Base-by-base conservation (phyloP, 2,888 invertebrate genomes). In the Tenthredo livida region DNA sequence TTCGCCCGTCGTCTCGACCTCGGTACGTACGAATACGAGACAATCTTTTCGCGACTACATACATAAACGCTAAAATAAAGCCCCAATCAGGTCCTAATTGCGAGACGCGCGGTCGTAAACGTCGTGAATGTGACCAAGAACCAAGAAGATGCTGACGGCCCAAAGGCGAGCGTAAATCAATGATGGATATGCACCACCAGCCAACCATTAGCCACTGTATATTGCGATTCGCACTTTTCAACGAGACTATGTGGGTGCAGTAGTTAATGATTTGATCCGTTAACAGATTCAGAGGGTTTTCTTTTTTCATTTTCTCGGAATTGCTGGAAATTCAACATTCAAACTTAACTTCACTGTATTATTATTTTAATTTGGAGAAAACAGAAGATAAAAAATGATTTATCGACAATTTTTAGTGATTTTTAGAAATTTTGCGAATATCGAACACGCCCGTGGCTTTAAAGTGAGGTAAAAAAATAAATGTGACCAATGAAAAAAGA, bases 51-150 rank as follows among this genome's bases (percentile, higher is more conserved):
- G 43, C 72, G 67, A 33, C 72, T 43, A 15, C 17, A 37, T 70
- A 70, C 37, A 77, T 77, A 77, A 77, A 77, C 77, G 54, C n/a
- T 54, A 50, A 54, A 77, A 77, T 77, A 77, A 54, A 82, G 84
- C 58, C 83, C 61, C 86, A 87, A 87, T 88, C 87, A 86, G 84
- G 85, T 84, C 86, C 88, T 87, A 86, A 88, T 88, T 86, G 87
- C 86, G 85, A 85, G 86, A 84, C 84, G 80, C 29, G 72, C 61
- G 67, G 72, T 73, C 72, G 72, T 73, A 43, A 73, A 25, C 47
- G 72, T 84, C 37, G 54, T 50, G 37, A 54, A 84, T 40, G 33
- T 33, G 43, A 83, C 17, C 25, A 25, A 84, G 72, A 84, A 50
- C 47, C 50, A 77, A 75, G 29, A 43, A 29, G 29, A 77, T 47